These are phyloP conservation scores for Rhyzopertha dominica DNA, from an alignment of 1,140 invertebrate species.

Conservation along the genomic window DNA sequence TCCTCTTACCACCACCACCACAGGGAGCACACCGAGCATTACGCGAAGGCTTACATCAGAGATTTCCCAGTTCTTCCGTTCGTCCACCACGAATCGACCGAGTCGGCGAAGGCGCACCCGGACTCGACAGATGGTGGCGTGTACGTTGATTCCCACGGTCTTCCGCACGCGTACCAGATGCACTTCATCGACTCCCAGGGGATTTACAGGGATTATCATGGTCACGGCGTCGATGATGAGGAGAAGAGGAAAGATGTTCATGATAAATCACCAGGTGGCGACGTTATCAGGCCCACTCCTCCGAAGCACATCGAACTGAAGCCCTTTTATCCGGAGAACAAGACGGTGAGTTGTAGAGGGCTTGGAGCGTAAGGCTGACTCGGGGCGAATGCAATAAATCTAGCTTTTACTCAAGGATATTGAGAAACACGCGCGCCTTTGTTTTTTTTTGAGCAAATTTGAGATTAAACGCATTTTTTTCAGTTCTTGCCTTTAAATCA, in stretches of 20 bases:
- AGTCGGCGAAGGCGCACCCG: conserved; percentile 21
- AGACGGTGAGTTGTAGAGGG: conserved; percentile 26
- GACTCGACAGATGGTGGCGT: conserved; percentile 30
- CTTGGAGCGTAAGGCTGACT: no score
- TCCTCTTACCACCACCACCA: conserved; percentile 38
- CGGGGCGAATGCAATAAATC: no score
- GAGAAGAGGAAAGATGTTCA: conserved; percentile 12
- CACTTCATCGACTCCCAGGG: conserved; percentile 43
- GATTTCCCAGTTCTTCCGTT: conserved; percentile 39
- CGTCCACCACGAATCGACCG: conserved; percentile 25
- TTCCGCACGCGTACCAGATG: conserved; percentile 37
- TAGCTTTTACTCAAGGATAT: no score
- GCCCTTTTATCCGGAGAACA: conserved; percentile 33
- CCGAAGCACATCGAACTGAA: conserved; percentile 39
- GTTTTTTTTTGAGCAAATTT: no score
- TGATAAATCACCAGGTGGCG: conserved; percentile 28
- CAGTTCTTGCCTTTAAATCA: no score
- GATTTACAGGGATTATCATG: conserved; percentile 40
- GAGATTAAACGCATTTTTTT: no score
- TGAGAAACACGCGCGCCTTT: no score
- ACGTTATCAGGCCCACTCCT: conserved; percentile 26
- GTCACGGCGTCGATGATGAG: conserved; percentile 33
- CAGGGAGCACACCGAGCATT: background rate
- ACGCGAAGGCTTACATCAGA: no score
- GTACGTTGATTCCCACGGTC: conserved; percentile 40